Evolutionary conservation across 2,797 vertebrate genomes (phyloP), one percentile per base, ranked within the genome.

Genomic region (Cyclopterus lumpus): DNA sequence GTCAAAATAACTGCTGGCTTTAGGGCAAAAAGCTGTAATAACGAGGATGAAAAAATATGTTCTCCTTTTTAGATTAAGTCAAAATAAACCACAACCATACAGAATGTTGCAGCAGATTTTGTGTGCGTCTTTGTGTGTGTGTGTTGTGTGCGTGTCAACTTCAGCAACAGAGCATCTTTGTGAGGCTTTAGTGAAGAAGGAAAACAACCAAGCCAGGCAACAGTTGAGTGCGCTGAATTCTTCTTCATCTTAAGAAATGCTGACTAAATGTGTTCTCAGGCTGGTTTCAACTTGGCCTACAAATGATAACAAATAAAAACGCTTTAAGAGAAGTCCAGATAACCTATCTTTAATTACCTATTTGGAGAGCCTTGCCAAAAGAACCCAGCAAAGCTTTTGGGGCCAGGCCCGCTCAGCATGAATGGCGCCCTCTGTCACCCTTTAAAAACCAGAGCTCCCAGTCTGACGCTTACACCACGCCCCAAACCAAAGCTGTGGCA

Each of bases 341-440:
- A 59, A 67, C 18, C 6, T 26, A 20, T 51, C 18, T 14, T 40
- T 7, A 16, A 26, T 65, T 32, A 60, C n/a, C 32, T 20, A 24
- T 57, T 49, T 22, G 54, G n/a, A 30, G 12, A 53, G 44, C 10
- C 57, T 51, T 44, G 9, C 34, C 66, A 68, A 60, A n/a, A 8
- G 24, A 76, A 36, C 1, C 46, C 4, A 28, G 26, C 26, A 28
- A 26, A 28, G 26, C 26, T 28, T 54, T 65, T 42, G 30, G 61
- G 72, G 26, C 59, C 64, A 38, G 72, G 28, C 40, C 20, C 3
- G 2, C 46, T 67, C 36, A 2, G 38, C 36, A 89, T 93, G 91
- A 94, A 92, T 91, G 84, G 32, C 76, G 85, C 61, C 65, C 89
- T 93, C 83, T 92, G 91, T 93, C 90, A 74, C 49, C 60, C 76